A percentile compares a stretch with the other conserved stretches of the same genome.
Evolutionary conservation across 2,888 invertebrate genomes (phyloP).

Genomic region (Cephus runcator): DNA sequence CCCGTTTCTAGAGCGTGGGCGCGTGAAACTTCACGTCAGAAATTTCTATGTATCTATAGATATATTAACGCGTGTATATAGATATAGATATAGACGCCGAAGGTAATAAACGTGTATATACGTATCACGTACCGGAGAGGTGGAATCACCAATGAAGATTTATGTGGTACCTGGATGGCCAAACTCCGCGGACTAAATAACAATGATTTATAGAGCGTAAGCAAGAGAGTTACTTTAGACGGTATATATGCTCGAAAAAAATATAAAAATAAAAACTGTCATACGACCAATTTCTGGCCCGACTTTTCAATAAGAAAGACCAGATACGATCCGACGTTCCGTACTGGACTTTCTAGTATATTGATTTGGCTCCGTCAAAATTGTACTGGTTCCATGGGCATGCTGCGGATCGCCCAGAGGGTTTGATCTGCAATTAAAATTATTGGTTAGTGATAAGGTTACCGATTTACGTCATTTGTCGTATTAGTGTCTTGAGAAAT

Average conservation of each 20-base stretch:
- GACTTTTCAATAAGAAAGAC: neutral
- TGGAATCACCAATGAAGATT: too few relatives aligned
- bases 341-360: neutral
- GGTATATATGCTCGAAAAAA: neutral
- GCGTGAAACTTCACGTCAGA: constrained; percentile 25
- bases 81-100: neutral
- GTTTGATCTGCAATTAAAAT: neutral
- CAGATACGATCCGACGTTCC: neutral
- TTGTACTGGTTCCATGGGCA: neutral
- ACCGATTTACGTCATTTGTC: neutral
- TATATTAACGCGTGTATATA: constrained; percentile 4
- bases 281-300: neutral
- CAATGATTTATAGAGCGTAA: neutral
- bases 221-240: neutral
- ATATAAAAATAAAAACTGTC: neutral
- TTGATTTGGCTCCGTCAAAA: neutral
- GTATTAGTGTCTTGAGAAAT: neutral
- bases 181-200: neutral
- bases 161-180: too few relatives aligned
- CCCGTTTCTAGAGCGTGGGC: constrained; percentile 39
- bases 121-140: too few relatives aligned
- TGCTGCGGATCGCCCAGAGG: neutral
- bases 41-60: constrained; percentile 6
- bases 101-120: too few relatives aligned
- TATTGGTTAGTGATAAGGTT: neutral